Evolutionary conservation across 1,140 invertebrate species (phyloP).

Genomic region (Homarus americanus): DNA sequence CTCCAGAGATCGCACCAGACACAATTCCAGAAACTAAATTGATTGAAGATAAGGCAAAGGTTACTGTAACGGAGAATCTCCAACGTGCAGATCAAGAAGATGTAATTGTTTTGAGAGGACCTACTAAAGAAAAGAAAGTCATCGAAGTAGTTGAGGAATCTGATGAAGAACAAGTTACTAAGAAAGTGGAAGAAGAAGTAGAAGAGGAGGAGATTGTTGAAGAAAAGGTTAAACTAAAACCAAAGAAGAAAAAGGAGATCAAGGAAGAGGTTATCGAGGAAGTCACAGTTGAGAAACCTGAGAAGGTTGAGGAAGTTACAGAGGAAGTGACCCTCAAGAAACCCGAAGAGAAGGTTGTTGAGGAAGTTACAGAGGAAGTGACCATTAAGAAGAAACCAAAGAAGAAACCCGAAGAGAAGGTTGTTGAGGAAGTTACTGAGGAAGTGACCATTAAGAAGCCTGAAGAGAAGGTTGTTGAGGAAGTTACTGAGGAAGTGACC

Average conservation of each 20-base stretch:
- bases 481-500: conserved; percentile 38
- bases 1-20: conserved; percentile 79
- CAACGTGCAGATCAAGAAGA: conserved; percentile 64
- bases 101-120: conserved; percentile 61
- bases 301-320: conserved; percentile 75
- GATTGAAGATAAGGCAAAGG: conserved; percentile 57
- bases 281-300: conserved; percentile 34
- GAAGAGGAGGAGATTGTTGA: conserved; percentile 23
- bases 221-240: conserved; percentile 32
- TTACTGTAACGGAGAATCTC: conserved; percentile 54
- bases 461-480: conserved; percentile 51
- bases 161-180: conserved; percentile 43
- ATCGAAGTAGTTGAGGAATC: conserved; percentile 64
- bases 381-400: conserved; percentile 24
- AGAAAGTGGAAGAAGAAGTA: conserved; percentile 18
- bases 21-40: conserved; percentile 77
- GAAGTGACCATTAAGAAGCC: conserved; percentile 15
- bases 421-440: conserved; percentile 43
- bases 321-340: conserved; percentile 76
- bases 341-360: conserved; percentile 78
- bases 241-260: conserved; percentile 69
- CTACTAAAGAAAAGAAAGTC: conserved; percentile 70
- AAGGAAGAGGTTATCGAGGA: conserved; percentile 71
- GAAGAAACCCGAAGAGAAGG: conserved; percentile 49
- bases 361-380: conserved; percentile 77